phyloP scores from a whole-genome alignment of 1,140 invertebrate genomes.

The Campoletis sonorensis region DNA sequence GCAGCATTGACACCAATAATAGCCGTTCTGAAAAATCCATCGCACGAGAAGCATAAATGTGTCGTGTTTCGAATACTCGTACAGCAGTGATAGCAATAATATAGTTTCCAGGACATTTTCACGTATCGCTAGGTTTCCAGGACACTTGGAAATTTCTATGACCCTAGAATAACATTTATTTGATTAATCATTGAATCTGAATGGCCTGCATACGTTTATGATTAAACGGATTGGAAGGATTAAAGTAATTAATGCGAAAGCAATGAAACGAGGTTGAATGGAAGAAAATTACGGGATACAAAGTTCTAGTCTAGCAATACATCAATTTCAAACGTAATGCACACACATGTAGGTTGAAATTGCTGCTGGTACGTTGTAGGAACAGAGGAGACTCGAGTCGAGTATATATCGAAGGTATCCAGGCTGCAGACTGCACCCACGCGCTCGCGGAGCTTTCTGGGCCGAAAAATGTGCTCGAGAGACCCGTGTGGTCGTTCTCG shows the following conservation, averaged over 20 bases:
- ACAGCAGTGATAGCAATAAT: too few relatives aligned
- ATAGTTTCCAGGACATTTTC: slow-evolving; percentile 12
- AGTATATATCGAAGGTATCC: slow-evolving; percentile 64
- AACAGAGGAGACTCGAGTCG: slow-evolving; percentile 6
- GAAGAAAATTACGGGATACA: slow-evolving; percentile 29
- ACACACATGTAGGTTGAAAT: slow-evolving; percentile 5
- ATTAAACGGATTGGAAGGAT: neutral
- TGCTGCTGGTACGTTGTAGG: neutral
- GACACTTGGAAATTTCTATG: slow-evolving; percentile 11
- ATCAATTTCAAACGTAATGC: slow-evolving; percentile 44
- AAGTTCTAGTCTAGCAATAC: neutral
- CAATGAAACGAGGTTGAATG: slow-evolving; percentile 19
- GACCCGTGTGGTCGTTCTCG: slow-evolving; percentile 21
- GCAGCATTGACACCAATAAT: neutral
- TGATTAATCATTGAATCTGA: neutral
- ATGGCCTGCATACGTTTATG: neutral
- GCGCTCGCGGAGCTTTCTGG: slow-evolving; percentile 63
- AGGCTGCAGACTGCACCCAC: slow-evolving; percentile 63
- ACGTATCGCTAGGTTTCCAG: neutral
- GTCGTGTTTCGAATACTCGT: neutral
- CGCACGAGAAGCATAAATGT: neutral
- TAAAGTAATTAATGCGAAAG: neutral
- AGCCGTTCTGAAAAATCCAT: neutral
- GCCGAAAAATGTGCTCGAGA: slow-evolving; percentile 65
- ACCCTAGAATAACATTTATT: neutral